These are phyloP conservation scores for Papilio gigon DNA, from an alignment of 2,888 invertebrate genomes.

Conservation along the genomic window DNA sequence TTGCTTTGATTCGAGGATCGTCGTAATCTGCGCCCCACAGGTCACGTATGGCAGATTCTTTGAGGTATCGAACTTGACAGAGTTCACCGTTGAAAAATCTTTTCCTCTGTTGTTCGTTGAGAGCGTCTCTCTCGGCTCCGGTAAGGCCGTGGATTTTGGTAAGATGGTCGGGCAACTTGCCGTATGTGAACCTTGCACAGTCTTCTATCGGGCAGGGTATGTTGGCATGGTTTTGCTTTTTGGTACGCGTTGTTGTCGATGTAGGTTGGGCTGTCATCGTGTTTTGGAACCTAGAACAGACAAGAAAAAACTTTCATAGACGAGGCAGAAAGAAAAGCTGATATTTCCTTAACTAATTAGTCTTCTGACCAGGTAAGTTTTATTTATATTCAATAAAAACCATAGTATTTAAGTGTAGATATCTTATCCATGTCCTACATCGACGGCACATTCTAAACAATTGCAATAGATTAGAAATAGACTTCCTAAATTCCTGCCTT, in stretches of 20 bases:
- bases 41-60: conserved; percentile 79
- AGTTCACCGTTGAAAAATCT: conserved; percentile 81
- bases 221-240: conserved; percentile 81
- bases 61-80: conserved; percentile 77
- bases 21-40: conserved; percentile 79
- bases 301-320: conserved; percentile 32
- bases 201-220: conserved; percentile 81
- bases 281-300: conserved; percentile 52
- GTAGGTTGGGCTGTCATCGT: conserved; percentile 63
- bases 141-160: conserved; percentile 79
- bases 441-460: not conserved
- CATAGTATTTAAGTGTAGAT: no score
- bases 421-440: no score
- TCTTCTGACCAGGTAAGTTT: no score
- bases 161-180: conserved; percentile 78
- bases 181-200: conserved; percentile 79
- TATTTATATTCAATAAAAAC: no score
- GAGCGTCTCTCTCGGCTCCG: conserved; percentile 75
- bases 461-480: not conserved
- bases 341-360: no score
- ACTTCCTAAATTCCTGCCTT: not conserved
- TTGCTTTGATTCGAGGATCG: conserved; percentile 74
- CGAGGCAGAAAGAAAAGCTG: no score
- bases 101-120: conserved; percentile 79
- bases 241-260: conserved; percentile 66